Evolutionary conservation across 2,888 invertebrate genomes (phyloP), one percentile per base, ranked within the genome.

Genomic region (Bellardia bayeri): DNA sequence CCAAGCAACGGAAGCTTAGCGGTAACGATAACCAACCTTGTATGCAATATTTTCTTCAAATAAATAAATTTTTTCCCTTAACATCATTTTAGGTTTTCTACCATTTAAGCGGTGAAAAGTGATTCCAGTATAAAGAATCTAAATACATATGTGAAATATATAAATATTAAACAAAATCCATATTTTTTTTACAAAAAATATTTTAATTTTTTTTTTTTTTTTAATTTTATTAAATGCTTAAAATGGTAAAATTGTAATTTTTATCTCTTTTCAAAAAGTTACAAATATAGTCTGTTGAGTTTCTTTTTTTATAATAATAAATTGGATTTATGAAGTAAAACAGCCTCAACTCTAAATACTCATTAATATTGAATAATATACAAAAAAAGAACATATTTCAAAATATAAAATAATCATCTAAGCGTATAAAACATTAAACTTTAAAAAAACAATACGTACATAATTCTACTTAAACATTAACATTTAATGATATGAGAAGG

Each of bases 341-440:
- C 71, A 84, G 87, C 84, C 84, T 87, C 81, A 78, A 51, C 64
- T 81, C 45, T 37, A 56, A 87, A 84, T 83, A 83, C 71, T 58
- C 16, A 69, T 69, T 3, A 54, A 37, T 71, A 37, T 68, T 72
- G n/a, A 75, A 72, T 16, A 75, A 51, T 66, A 74, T 23, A 37
- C 11, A 40, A 58, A 7, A 51, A 58, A 71, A 63, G n/a, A 45
- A 72, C 1, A 80, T 14, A 23, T 80, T 63, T 6, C 13, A 51
- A 16, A n/a, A 51, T 40, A 40, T 33, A 71, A 45, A 54, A 3
- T 16, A 40, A 5, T 74, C 23, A 30, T 51, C 8, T 45, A 56
- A 40, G 11, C 9, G 4, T 66, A 11, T 13, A 45, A 14, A 1
- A 9, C 9, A 30, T 13, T 23, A 2, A 30, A 61, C 14, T 9